Evolutionary conservation across 2,797 vertebrate genomes (phyloP).

Genomic region (Fratercula arctica): DNA sequence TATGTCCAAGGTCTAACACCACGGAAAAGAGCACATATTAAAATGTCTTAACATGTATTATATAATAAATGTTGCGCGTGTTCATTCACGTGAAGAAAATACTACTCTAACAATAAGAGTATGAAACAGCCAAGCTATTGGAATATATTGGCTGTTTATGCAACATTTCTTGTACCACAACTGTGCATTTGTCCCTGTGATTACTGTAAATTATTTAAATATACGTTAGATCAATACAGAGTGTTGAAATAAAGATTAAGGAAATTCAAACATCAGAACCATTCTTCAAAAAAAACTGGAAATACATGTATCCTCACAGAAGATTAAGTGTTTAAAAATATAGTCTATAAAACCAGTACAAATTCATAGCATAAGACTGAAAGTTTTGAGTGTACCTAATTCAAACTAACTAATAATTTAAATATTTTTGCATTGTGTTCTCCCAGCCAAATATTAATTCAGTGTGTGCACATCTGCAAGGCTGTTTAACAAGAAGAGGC

Average conservation of each 20-base stretch:
- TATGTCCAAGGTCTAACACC: background rate
- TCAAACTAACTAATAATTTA: background rate
- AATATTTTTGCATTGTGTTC: conserved; percentile 14
- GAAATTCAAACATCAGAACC: background rate
- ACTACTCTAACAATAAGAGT: background rate
- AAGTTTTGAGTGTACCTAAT: background rate
- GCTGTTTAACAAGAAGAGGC: background rate
- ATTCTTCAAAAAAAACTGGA: background rate
- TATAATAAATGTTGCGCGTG: fast-evolving
- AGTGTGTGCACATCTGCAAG: background rate
- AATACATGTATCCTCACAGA: background rate
- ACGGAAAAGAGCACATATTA: background rate
- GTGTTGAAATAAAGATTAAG: background rate
- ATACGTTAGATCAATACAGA: background rate
- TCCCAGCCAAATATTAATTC: background rate
- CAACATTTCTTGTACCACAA: background rate
- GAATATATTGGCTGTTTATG: background rate
- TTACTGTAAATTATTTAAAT: background rate
- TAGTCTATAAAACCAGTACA: background rate
- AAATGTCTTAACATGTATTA: background rate
- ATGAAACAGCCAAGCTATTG: background rate
- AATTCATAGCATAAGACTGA: background rate
- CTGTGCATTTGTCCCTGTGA: background rate
- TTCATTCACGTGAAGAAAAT: background rate
- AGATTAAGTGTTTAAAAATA: background rate